Base-by-base conservation (phyloP, 1,140 invertebrate genomes). In the Aphis gossypii region DNA sequence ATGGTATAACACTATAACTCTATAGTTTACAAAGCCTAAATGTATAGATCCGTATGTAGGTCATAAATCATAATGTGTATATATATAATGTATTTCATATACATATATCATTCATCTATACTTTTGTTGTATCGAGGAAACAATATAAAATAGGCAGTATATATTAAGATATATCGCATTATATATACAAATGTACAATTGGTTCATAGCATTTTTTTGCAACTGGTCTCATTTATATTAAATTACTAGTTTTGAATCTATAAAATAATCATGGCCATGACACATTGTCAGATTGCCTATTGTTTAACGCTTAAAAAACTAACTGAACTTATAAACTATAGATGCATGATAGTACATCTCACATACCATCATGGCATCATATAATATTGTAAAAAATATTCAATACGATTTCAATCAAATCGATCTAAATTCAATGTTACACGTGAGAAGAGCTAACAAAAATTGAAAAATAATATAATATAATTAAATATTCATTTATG, bases 271-370 rank as follows among this genome's bases (percentile, higher is more conserved):
- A 84, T n/a, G 46, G 48, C 54, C 76, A 54, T 48, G 38, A 51
- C n/a, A 68, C 54, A 51, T 25, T 35, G 23, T 44, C 54, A 25
- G n/a, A 89, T 51, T 35, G 18, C n/a, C 48, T 20, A 92, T 92
- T 92, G 76, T 83, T 92, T 92, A 84, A 54, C 23, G 23, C 35
- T 48, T 51, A 41, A 35, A 51, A 84, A 54, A 84, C 46, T 41
- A 41, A 83, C 76, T 35, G 14, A 21, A 23, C 8, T 2, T n/a
- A 54, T 68, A 68, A 30, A 68, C 30, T 82, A 18, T 44, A 41
- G 38, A 84, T 84, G 38, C 82, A 84, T 46, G 38, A 41, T 41
- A 5, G 21, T 46, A 48, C 11, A 87, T 87, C 2, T 68, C 1
- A 20, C 9, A n/a, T n/a, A 14, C 48, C 48, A 41, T 41, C 38